These are phyloP conservation scores for Arge pagana DNA, from an alignment of 2,888 invertebrate genomes.

Conservation along the genomic window DNA sequence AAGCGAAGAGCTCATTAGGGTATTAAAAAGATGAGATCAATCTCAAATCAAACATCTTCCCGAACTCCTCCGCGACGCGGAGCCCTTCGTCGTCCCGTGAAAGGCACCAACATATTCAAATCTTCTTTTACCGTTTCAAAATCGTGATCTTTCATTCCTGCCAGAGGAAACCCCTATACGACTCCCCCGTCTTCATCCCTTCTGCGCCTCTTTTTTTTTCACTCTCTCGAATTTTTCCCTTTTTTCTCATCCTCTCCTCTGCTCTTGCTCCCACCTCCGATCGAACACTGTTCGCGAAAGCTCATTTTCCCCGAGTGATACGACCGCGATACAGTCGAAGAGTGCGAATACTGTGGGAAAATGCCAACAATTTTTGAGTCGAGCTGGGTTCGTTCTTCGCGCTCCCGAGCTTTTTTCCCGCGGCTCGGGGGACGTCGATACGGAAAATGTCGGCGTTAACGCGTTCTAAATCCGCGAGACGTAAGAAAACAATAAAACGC, in stretches of 20 bases:
- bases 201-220: background rate
- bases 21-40: constrained; percentile 23
- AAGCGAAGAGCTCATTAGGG: constrained; percentile 20
- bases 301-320: too few species aligned
- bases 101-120: constrained; percentile 25
- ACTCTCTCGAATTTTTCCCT: background rate
- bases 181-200: background rate
- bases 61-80: too few species aligned
- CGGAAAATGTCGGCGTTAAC: too few species aligned
- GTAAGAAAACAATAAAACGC: constrained; percentile 14
- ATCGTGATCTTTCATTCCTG: constrained; percentile 11
- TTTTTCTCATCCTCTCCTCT: background rate
- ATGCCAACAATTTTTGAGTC: too few species aligned
- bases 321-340: too few species aligned
- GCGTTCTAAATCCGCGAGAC: too few species aligned
- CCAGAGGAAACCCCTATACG: constrained; percentile 1
- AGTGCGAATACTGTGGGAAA: too few species aligned
- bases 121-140: constrained; percentile 18
- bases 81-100: too few species aligned
- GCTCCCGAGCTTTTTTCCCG: too few species aligned
- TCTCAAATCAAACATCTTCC: constrained; percentile 20
- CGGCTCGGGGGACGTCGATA: too few species aligned
- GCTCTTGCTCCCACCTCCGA: background rate
- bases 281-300: background rate
- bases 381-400: too few species aligned